These are phyloP conservation scores for Leucoraja ocellata DNA, from an alignment of 2,797 vertebrate species.

Conservation along the genomic window DNA sequence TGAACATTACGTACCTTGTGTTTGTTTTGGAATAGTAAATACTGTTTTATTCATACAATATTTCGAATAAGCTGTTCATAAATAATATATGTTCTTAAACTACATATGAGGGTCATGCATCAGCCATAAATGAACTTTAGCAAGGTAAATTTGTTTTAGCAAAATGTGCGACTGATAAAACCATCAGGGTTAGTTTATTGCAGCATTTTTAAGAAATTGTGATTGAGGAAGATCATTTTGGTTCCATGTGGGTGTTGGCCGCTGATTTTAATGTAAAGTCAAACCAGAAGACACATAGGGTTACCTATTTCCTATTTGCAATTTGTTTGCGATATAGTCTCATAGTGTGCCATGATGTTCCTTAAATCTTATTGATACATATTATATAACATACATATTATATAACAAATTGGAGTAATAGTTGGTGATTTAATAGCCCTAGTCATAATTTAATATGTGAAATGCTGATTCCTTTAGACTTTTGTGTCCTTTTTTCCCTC, in stretches of 20 bases:
- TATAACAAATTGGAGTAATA: background rate
- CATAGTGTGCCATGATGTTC: background rate
- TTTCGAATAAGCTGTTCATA: background rate
- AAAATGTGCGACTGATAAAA: background rate
- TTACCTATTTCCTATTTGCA: background rate
- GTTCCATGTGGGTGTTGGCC: background rate
- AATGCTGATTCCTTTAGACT: background rate
- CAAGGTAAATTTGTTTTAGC: background rate
- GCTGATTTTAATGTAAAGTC: background rate
- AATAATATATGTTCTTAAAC: background rate
- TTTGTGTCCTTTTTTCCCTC: background rate
- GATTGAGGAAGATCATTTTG: background rate
- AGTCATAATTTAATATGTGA: background rate
- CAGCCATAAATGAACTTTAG: background rate
- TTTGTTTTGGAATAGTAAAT: background rate
- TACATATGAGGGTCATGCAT: background rate
- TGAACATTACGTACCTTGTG: background rate
- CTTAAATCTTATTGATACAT: background rate
- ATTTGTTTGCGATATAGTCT: background rate
- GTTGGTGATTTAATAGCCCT: background rate
- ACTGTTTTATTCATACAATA: background rate
- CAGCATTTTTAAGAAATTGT: background rate
- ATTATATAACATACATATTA: background rate
- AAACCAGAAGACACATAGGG: background rate
- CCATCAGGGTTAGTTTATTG: background rate